These are phyloP conservation scores for Brienomyrus longianalis DNA, from an alignment of 2,113 vertebrate species.

Conservation along the genomic window DNA sequence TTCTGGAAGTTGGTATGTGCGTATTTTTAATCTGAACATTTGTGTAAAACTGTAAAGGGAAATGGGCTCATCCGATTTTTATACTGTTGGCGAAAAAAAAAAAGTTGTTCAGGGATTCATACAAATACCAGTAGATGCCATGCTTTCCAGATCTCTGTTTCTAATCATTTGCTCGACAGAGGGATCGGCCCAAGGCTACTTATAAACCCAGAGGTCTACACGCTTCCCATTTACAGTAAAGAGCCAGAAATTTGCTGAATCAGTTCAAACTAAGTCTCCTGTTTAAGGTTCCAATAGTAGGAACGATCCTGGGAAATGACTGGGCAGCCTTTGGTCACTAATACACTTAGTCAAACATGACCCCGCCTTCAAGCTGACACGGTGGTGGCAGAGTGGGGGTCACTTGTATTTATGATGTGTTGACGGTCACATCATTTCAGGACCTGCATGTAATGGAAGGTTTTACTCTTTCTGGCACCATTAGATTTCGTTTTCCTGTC, in stretches of 20 bases:
- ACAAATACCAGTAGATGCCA: background rate
- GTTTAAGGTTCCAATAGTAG: background rate
- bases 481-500: background rate
- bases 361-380: background rate
- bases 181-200: background rate
- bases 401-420: background rate
- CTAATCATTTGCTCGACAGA: background rate
- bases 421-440: background rate
- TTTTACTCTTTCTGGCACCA: background rate
- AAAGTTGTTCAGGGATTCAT: slow-evolving; percentile 16
- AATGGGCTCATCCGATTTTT: slow-evolving; percentile 10
- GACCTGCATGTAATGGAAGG: background rate
- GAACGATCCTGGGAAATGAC: background rate
- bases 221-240: background rate
- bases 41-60: background rate
- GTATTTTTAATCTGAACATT: background rate
- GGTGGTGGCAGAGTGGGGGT: background rate
- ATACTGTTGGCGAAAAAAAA: background rate
- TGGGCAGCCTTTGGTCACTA: background rate
- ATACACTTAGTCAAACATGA: background rate
- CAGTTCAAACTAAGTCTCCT: background rate
- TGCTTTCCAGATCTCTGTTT: background rate
- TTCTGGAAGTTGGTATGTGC: background rate
- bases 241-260: background rate
- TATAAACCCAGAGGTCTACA: background rate